Percentiles rank a stretch among this genome's conserved stretches.
phyloP scores from a whole-genome alignment of 2,888 invertebrate species.

The Ypsolopha sequella region DNA sequence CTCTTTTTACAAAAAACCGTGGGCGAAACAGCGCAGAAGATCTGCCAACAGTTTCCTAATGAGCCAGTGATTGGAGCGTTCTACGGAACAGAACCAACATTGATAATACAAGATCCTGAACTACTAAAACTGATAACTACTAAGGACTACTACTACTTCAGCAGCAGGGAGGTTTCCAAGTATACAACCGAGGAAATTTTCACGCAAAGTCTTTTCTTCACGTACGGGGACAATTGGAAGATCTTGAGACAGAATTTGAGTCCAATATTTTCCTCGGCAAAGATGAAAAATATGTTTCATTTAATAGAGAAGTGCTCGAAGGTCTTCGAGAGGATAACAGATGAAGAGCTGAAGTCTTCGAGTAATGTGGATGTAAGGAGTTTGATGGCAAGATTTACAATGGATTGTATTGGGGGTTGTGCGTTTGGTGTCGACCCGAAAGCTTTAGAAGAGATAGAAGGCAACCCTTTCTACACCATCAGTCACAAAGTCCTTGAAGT shows the following conservation, averaged over 20 bases:
- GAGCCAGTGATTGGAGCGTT: constrained; percentile 11
- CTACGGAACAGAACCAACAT: constrained; percentile 9
- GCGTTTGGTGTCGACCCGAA: constrained; percentile 3
- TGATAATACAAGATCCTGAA: constrained; percentile 8
- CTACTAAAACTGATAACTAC: constrained; percentile 4
- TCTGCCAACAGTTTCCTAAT: constrained; percentile 18
- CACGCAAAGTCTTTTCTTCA: constrained; percentile 3
- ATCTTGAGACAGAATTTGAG: constrained; percentile 7
- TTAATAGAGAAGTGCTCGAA: constrained; percentile 2
- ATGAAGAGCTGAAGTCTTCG: not conserved
- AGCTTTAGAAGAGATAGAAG: not conserved
- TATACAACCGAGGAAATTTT: not conserved
- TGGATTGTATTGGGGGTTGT: constrained; percentile 4
- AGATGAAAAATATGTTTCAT: constrained; percentile 9
- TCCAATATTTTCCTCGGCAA: constrained; percentile 7
- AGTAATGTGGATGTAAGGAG: not conserved
- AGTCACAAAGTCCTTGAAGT: too few relatives aligned
- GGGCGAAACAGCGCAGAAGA: constrained; percentile 13
- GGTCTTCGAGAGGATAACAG: constrained; percentile 1
- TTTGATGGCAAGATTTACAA: constrained; percentile 3
- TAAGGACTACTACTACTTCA: constrained; percentile 8
- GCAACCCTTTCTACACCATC: not conserved
- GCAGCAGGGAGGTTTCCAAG: not conserved
- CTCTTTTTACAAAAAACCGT: constrained; percentile 15
- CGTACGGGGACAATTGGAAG: constrained; percentile 7